These are phyloP conservation scores for Chlorodrepanis virens DNA, from an alignment of 2,113 vertebrate species.

Conservation along the genomic window DNA sequence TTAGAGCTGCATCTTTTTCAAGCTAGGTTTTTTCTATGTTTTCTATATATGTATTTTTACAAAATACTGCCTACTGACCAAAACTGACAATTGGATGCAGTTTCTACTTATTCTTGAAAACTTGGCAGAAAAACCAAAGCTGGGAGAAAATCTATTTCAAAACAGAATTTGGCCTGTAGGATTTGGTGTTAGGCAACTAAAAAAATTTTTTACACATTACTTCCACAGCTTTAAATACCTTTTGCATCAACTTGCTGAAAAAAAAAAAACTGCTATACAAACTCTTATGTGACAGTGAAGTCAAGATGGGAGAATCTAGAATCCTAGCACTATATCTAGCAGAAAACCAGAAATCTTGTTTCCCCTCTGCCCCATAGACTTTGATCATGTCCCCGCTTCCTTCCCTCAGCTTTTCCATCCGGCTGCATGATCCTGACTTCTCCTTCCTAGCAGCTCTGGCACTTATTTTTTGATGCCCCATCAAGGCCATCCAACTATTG, in stretches of 20 bases:
- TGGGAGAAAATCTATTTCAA: neutral
- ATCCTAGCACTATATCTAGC: neutral
- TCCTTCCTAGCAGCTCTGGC: neutral
- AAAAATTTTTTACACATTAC: neutral
- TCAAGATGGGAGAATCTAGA: neutral
- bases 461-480: neutral
- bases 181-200: neutral
- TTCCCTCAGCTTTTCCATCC: neutral
- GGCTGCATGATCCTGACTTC: neutral
- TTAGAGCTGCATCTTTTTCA: neutral
- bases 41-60: slow-evolving; percentile 10
- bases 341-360: neutral
- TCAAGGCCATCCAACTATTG: neutral
- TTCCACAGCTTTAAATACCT: neutral
- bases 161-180: neutral
- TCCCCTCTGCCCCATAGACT: neutral
- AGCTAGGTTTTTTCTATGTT: neutral
- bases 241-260: neutral
- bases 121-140: neutral
- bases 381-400: neutral
- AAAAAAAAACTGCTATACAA: neutral
- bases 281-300: neutral
- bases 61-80: slow-evolving; percentile 15
- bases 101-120: slow-evolving; percentile 6
- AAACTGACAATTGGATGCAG: slow-evolving; percentile 10